Percentiles rank a stretch among this genome's conserved stretches.
phyloP scores from a whole-genome alignment of 2,113 vertebrate genomes.

The Podarcis cretensis region DNA sequence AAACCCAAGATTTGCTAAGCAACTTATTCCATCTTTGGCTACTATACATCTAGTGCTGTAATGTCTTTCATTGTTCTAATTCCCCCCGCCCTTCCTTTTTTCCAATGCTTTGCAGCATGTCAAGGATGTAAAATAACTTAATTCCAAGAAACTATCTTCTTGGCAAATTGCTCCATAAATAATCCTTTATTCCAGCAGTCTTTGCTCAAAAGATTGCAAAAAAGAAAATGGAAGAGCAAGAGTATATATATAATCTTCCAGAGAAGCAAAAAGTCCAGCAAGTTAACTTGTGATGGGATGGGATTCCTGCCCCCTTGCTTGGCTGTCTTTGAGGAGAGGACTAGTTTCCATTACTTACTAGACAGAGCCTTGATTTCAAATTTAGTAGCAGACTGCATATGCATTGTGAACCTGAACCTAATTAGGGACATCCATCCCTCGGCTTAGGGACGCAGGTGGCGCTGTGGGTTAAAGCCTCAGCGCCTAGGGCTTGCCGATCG shows the following conservation, averaged over 20 bases:
- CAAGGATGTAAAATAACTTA: slow-evolving; percentile 32
- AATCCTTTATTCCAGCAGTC: neutral
- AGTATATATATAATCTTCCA: too few relatives aligned
- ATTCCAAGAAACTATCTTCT: slow-evolving; percentile 15
- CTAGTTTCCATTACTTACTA: too few relatives aligned
- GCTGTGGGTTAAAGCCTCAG: too few relatives aligned
- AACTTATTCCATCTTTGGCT: neutral
- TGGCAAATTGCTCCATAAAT: slow-evolving; percentile 33
- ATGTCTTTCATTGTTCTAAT: neutral
- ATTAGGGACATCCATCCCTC: too few relatives aligned
- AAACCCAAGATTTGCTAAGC: rapidly evolving
- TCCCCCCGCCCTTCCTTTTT: neutral
- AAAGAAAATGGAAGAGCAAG: neutral
- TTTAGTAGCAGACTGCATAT: too few relatives aligned
- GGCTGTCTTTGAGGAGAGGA: neutral
- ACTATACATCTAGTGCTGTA: neutral
- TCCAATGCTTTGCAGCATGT: neutral
- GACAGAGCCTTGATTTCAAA: too few relatives aligned
- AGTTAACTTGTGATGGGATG: neutral
- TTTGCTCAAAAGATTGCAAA: neutral
- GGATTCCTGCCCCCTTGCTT: neutral
- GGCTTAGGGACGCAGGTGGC: too few relatives aligned
- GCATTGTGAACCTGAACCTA: too few relatives aligned
- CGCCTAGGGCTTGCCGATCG: too few relatives aligned
- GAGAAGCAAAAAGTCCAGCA: neutral